Evolutionary conservation across 2,888 invertebrate species (phyloP).

Genomic region (Andricus quercusramuli): DNA sequence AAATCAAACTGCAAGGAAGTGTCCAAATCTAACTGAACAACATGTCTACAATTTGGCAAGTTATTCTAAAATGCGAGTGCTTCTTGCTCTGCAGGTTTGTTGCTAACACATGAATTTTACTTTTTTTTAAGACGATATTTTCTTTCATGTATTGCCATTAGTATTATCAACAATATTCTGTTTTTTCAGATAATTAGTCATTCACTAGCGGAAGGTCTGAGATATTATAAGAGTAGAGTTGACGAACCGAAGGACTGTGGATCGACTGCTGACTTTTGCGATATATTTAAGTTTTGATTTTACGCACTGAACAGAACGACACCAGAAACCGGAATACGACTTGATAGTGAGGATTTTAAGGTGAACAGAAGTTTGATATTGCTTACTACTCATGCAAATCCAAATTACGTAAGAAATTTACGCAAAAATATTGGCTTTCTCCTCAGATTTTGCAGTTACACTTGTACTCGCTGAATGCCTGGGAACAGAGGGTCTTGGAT

Average conservation of each 20-base stretch:
- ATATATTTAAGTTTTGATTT: too few relatives aligned
- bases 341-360: background rate
- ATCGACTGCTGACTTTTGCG: background rate
- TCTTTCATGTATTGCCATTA: background rate
- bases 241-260: background rate
- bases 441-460: background rate
- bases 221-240: background rate
- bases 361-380: background rate
- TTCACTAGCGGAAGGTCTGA: background rate
- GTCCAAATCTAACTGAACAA: too few relatives aligned
- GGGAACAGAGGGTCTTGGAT: background rate
- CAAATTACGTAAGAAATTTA: background rate
- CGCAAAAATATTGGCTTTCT: background rate
- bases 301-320: too few relatives aligned
- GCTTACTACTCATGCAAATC: background rate
- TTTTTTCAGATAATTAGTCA: background rate
- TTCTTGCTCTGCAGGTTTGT: too few relatives aligned
- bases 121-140: background rate
- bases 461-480: background rate
- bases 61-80: too few relatives aligned
- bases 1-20: background rate
- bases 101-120: background rate
- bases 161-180: background rate
- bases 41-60: too few relatives aligned
- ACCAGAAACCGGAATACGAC: too few relatives aligned